These are phyloP conservation scores for Tringa solitaria DNA, from an alignment of 2,113 vertebrate genomes.

Conservation along the genomic window DNA sequence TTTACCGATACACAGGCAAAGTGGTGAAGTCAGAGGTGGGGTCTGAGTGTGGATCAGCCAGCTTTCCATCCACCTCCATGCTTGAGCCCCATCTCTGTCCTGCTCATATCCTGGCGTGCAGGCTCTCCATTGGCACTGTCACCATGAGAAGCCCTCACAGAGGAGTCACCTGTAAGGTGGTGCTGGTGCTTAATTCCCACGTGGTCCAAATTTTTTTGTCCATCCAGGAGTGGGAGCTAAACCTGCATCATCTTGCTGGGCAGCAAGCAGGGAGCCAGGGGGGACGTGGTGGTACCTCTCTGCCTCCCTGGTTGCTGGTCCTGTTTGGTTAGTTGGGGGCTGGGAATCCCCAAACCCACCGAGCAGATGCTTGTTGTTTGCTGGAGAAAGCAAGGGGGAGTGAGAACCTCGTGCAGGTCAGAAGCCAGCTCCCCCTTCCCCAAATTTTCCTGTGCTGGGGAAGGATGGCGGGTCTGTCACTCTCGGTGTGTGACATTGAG, in stretches of 20 bases:
- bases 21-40: neutral
- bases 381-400: neutral
- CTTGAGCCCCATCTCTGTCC: neutral
- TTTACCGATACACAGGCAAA: neutral
- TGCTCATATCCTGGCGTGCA: neutral
- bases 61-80: neutral
- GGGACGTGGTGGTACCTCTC: fast-evolving
- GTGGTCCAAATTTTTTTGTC: neutral
- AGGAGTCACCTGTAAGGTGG: neutral
- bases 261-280: neutral
- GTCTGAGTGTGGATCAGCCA: neutral
- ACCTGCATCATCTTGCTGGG: neutral
- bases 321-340: neutral
- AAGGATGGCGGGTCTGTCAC: neutral
- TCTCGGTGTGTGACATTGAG: neutral
- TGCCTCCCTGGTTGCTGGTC: neutral
- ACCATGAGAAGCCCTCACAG: neutral
- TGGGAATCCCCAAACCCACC: neutral
- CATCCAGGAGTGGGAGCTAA: neutral
- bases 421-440: neutral
- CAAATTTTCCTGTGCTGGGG: neutral
- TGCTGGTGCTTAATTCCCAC: neutral
- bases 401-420: neutral
- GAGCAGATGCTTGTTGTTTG: neutral
- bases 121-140: neutral